phyloP scores from a whole-genome alignment of 2,113 vertebrate genomes.

The Oncorhynchus clarkii region DNA sequence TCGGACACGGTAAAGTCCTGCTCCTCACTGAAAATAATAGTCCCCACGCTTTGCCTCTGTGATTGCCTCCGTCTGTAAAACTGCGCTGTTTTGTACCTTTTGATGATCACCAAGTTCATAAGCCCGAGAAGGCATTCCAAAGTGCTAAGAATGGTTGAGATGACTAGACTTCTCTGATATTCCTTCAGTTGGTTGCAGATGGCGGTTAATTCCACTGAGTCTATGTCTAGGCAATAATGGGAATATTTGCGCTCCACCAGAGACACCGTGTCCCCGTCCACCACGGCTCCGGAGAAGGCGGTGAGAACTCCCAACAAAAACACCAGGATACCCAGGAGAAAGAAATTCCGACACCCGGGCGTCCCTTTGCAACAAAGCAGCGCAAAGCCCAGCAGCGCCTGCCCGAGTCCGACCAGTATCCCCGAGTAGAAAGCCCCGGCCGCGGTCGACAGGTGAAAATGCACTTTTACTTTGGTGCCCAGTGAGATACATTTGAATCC shows the following conservation, averaged over 20 bases:
- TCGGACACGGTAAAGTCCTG: conserved; percentile 78
- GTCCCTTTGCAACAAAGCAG: conserved; percentile 83
- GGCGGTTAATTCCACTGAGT: conserved; percentile 61
- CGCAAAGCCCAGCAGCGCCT: conserved; percentile 82
- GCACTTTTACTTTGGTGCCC: conserved; percentile 85
- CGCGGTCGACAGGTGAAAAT: conserved; percentile 84
- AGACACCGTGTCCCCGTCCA: conserved; percentile 92
- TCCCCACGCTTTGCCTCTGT: conserved; percentile 75
- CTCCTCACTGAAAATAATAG: conserved; percentile 82
- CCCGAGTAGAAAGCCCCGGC: conserved; percentile 94
- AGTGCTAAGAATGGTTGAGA: conserved; percentile 90
- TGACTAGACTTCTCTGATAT: conserved; percentile 86
- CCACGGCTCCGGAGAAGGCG: conserved; percentile 93
- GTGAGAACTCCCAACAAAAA: conserved; percentile 90
- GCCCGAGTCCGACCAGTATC: conserved; percentile 83
- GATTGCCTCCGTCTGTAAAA: conserved; percentile 73
- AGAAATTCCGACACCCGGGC: conserved; percentile 85
- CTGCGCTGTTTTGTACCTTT: conserved; percentile 84
- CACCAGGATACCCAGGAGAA: conserved; percentile 86
- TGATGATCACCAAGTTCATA: conserved; percentile 84
- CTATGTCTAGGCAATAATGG: conserved; percentile 79
- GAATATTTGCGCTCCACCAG: conserved; percentile 90
- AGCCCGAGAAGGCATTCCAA: conserved; percentile 89
- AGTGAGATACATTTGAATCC: conserved; percentile 89
- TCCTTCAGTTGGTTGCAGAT: conserved; percentile 85